Base-by-base conservation (phyloP, 2,113 vertebrate genomes). In the Girardinichthys multiradiatus region DNA sequence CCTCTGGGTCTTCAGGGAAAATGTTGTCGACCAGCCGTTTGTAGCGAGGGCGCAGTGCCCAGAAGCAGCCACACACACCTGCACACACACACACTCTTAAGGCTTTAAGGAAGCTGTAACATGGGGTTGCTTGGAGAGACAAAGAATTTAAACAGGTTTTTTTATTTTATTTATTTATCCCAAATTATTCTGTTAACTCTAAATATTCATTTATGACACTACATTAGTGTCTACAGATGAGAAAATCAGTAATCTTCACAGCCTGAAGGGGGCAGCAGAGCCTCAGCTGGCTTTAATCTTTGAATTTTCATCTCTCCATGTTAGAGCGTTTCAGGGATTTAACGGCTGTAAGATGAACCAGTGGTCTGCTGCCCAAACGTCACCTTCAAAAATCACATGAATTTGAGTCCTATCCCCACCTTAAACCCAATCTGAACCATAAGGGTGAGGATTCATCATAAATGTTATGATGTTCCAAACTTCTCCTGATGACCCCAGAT, bases 11-110 rank as follows among this genome's bases (percentile, higher is more conserved):
- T 89, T 98, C 97, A 2, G 97, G 97, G 84, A 98, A 99, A 76
- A 99, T 98, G 87, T 97, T 98, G 90, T 99, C 97, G 64, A 99
- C 97, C 85, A 99, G 92, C 11, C 96, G 94, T 75, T 99, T 99
- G 92, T 98, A 98, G 60, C 97, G 96, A 76, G 97, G 97, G 48
- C 97, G 92, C 80, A 98, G 64, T 48, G 97, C 96, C 45, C 96
- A 95, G 74, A 96, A 98, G 90, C 97, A 98, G 62, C 96, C 96
- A 79, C 95, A 98, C 74, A 98, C 94, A 84, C 97, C 97, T 98
- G 93, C 54, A 66, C 2, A 58, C 28, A 33, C 4, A 68, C 0
- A 76, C 24, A 24, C 33, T 5, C 33, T 5, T 24, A 10, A 21
- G 24, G 42, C 31, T 33, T 33, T 6, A 33, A 6, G 3, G 6